phyloP scores from a whole-genome alignment of 2,113 vertebrate genomes.

The Melospiza georgiana region DNA sequence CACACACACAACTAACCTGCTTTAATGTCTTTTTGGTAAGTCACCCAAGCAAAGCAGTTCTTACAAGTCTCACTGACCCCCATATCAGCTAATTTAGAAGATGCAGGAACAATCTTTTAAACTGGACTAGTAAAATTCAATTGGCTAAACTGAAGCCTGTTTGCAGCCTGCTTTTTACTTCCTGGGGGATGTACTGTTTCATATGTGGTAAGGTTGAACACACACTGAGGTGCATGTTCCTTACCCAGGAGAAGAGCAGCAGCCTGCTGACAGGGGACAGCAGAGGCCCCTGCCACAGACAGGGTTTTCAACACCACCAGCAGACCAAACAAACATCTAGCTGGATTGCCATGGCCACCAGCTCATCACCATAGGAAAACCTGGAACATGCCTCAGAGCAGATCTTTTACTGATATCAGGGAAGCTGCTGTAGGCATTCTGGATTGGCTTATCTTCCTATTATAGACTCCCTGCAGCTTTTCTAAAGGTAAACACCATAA shows the following conservation, averaged over 20 bases:
- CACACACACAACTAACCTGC: neutral
- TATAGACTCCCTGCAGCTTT: neutral
- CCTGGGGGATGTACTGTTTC: neutral
- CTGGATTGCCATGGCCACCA: neutral
- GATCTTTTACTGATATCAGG: neutral
- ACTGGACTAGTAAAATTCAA: neutral
- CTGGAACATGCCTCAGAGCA: neutral
- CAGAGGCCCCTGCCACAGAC: neutral
- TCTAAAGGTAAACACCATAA: neutral
- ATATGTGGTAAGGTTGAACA: accelerated
- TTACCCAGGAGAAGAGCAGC: neutral
- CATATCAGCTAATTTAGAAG: neutral
- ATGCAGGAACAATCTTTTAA: neutral
- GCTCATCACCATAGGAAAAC: neutral
- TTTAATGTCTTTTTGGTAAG: neutral
- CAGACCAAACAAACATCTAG: neutral
- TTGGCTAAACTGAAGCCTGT: neutral
- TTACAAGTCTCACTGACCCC: neutral
- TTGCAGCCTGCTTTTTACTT: neutral
- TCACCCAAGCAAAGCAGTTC: neutral
- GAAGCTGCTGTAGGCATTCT: neutral
- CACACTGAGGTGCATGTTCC: neutral
- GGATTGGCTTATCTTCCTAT: neutral
- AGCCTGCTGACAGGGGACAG: neutral
- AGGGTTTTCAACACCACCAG: neutral